Conservation (phyloP, 2,113 vertebrate genomes). For the Mystacornis crossleyi region DNA sequence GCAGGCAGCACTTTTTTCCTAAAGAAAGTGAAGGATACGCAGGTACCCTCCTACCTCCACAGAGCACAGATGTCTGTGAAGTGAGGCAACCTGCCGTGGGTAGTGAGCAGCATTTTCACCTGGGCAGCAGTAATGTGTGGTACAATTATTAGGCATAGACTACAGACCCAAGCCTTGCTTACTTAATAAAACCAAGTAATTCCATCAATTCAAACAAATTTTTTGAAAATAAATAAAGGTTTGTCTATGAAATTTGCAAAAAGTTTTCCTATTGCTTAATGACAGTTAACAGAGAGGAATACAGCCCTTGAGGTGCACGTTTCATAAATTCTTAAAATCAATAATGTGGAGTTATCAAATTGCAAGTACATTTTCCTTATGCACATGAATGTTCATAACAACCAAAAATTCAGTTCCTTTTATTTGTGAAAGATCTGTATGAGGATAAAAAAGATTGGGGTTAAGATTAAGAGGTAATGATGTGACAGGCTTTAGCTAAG, state of each 20-base stretch:
- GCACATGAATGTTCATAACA: background rate
- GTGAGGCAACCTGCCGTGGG: background rate
- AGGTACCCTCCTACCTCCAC: background rate
- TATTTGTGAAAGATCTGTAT: constrained; percentile 29
- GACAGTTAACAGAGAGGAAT: background rate
- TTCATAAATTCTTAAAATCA: background rate
- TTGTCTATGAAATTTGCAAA: background rate
- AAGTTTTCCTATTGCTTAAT: background rate
- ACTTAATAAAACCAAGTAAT: background rate
- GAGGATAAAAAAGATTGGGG: constrained; percentile 19
- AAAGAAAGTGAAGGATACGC: background rate
- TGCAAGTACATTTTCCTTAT: background rate
- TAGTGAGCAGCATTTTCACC: rapidly evolving
- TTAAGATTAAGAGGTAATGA: constrained; percentile 27
- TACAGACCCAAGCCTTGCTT: background rate
- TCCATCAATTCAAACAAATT: background rate
- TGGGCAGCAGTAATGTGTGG: background rate
- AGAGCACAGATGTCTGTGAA: background rate
- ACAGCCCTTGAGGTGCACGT: background rate
- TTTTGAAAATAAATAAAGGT: background rate
- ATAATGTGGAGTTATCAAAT: background rate
- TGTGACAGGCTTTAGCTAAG: constrained; percentile 34
- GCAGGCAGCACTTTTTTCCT: background rate
- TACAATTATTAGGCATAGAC: background rate
- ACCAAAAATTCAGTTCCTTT: background rate